Evolutionary conservation across 2,797 vertebrate genomes (phyloP), one percentile per base, ranked within the genome.

Genomic region (Craterocephalus amniculus): DNA sequence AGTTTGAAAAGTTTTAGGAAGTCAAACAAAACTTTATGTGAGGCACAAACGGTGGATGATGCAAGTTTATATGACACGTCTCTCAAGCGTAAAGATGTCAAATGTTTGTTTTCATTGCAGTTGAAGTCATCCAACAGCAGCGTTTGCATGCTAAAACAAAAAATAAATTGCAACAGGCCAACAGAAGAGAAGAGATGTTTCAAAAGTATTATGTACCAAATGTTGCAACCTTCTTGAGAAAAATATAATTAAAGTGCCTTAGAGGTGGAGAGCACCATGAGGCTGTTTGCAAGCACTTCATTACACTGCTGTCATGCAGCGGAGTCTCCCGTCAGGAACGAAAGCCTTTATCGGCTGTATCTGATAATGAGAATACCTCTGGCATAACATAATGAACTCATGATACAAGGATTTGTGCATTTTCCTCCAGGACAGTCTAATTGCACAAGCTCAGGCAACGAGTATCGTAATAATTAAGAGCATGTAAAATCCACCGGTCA

Each of bases 201-300:
- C 14, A 16, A 65, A 79, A 74, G 59, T 26, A 32, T 61, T 29
- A 27, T 43, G 38, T 18, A 32, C 27, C 40, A 78, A 72, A 76
- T 79, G 82, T 67, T 26, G 8, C 74, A 49, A 57, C n/a, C 64
- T 60, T 63, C 74, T 31, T 58, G 60, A 65, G 68, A 52, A 65
- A 16, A 65, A 70, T 70, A 56, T 80, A 81, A 87, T 87, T 82
- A 72, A 74, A 81, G 77, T 77, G 75, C 38, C 45, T 29, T 2
- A 8, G 60, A 77, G 79, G 81, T 83, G 71, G 55, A 72, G 67
- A 64, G 48, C 29, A n/a, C 4, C 70, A 67, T 14, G 48, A 51
- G 34, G 34, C 56, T 74, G 71, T 63, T 74, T 58, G 78, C 66
- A 80, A 87, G 83, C 76, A 79, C 71, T 64, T 80, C 58, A 76